Evolutionary conservation across 2,113 vertebrate species (phyloP), one percentile per base, ranked within the genome.

Genomic region (Oryzias javanicus): DNA sequence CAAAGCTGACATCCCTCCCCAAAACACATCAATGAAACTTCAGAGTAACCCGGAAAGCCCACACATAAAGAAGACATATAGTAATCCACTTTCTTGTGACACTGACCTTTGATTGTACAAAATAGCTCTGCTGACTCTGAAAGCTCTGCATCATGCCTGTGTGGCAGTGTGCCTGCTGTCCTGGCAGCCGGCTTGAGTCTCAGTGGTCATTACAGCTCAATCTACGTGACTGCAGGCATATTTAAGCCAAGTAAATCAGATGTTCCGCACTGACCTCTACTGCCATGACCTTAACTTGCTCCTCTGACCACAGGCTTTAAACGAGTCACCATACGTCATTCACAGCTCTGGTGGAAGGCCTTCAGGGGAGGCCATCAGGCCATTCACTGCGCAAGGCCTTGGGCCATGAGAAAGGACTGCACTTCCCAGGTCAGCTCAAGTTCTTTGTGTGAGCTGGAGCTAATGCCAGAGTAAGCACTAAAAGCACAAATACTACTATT

Each of bases 211-310:
- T 79, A 78, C 64, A 49, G 29, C 76, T 78, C 60, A 57, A 81
- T 84, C 75, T 58, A 40, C 1, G 48, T 78, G 77, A 72, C 73
- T 42, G 68, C 73, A 24, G 70, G 42, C 80, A 77, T 72, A 76
- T 73, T 88, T 74, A 74, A 74, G 53, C 49, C 18, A 70, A 60
- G 60, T 74, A 79, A 89, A 86, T 85, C 24, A 27, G 68, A 85
- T 91, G 89, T 90, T 86, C 79, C 80, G 57, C 78, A 67, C 50
- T 82, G 86, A 89, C 90, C 90, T 76, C 60, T 60, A 67, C 52
- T 79, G 80, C 77, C 88, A 82, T 64, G 87, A 88, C 90, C 89
- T 92, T 90, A 86, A 91, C 86, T 81, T 70, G 52, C 75, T 63
- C 69, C 77, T 78, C 75, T 80, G 89, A 89, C 82, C 89, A 79